Evolutionary conservation across 2,888 invertebrate genomes (phyloP).

Genomic region (Alloplasta piceator): DNA sequence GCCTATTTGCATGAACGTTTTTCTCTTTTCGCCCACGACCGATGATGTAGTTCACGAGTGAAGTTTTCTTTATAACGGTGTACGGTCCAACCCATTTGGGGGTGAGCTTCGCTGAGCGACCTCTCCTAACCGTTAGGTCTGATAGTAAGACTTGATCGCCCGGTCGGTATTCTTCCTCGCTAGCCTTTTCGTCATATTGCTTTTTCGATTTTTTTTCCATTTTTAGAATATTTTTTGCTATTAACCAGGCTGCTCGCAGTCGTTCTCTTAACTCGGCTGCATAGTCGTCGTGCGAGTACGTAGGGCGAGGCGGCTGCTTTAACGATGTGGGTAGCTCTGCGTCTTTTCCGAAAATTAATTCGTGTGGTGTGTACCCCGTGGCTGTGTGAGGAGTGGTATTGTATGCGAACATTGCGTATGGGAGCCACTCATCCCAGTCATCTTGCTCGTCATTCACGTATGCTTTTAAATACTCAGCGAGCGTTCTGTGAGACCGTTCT

Average conservation of each 20-base stretch:
- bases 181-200: background rate
- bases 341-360: constrained; percentile 29
- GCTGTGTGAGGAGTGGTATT: constrained; percentile 61
- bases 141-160: too few relatives aligned
- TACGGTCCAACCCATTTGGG: too few relatives aligned
- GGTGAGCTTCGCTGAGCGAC: too few relatives aligned
- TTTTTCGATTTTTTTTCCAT: too few relatives aligned
- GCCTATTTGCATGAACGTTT: too few relatives aligned
- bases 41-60: too few relatives aligned
- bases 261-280: background rate
- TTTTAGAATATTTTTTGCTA: too few relatives aligned
- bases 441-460: constrained; percentile 61
- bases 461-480: constrained; percentile 65
- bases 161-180: too few relatives aligned
- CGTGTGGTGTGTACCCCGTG: too few relatives aligned
- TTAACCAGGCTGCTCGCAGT: background rate
- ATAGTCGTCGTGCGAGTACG: constrained; percentile 11
- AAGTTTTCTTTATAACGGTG: too few relatives aligned
- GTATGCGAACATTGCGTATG: constrained; percentile 66
- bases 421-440: constrained; percentile 69
- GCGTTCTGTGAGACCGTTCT: constrained; percentile 63
- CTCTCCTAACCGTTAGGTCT: too few relatives aligned
- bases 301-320: background rate
- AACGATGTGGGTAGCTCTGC: constrained; percentile 25
- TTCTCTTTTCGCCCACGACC: too few relatives aligned